Evolutionary conservation across 2,113 vertebrate genomes (phyloP).

Genomic region (Myrmophylax atrothorax): DNA sequence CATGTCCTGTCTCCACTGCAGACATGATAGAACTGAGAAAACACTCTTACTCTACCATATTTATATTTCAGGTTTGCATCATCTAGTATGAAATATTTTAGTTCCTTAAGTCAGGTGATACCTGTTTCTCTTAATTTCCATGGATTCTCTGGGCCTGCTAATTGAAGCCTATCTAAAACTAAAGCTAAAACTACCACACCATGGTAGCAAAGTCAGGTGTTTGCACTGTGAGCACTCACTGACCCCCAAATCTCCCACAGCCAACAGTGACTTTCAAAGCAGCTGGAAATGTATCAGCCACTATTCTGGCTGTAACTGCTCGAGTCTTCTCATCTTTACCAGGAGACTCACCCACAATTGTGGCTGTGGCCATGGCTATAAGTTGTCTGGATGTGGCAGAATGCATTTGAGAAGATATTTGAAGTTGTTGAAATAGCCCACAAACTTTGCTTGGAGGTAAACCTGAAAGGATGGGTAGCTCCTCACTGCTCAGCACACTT

Average conservation of each 20-base stretch:
- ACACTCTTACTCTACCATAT: no score
- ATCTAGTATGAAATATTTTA: no score
- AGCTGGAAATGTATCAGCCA: background rate
- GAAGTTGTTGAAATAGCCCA: background rate
- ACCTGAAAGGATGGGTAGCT: background rate
- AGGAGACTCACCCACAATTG: background rate
- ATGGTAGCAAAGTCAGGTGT: background rate
- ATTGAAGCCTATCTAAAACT: no score
- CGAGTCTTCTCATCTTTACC: background rate
- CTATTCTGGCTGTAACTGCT: background rate
- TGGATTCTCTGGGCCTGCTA: no score
- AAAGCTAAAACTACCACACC: no score
- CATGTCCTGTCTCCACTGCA: no score
- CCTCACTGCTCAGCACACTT: background rate
- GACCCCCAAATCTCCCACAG: background rate
- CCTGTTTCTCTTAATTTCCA: no score
- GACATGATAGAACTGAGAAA: no score
- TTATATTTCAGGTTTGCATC: no score
- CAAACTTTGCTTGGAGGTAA: background rate
- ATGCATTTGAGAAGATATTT: background rate
- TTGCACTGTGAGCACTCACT: background rate
- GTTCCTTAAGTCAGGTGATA: no score
- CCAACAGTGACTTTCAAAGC: background rate
- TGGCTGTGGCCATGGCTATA: background rate
- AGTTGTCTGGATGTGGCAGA: background rate